Evolutionary conservation across 2,797 vertebrate species (phyloP).

Genomic region (Melopsittacus undulatus): DNA sequence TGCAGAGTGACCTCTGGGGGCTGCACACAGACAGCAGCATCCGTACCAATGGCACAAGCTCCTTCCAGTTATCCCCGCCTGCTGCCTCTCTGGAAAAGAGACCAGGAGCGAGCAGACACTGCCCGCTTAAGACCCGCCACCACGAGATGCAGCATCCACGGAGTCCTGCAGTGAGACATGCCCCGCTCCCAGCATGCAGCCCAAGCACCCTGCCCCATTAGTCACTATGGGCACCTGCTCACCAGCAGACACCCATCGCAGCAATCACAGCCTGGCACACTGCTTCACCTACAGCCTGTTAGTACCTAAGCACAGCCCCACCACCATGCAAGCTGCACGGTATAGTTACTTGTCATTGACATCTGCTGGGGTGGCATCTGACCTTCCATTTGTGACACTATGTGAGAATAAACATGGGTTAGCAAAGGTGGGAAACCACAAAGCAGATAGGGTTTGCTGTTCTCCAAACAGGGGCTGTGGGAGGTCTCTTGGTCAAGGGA

Average conservation of each 20-base stretch:
- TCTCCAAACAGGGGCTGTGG: rapidly evolving
- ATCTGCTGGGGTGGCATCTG: conserved; percentile 84
- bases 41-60: background rate
- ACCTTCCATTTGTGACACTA: conserved; percentile 84
- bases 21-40: background rate
- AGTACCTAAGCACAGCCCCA: conserved; percentile 81
- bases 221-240: background rate
- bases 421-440: conserved; percentile 59
- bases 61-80: rapidly evolving
- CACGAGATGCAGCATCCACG: rapidly evolving
- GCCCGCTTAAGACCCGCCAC: background rate
- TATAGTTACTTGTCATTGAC: conserved; percentile 94
- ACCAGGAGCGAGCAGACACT: background rate
- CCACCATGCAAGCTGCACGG: conserved; percentile 84
- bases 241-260: background rate
- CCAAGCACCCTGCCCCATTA: conserved; percentile 17
- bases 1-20: rapidly evolving
- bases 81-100: background rate
- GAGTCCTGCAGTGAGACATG: background rate
- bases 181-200: conserved; percentile 63
- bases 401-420: conserved; percentile 82
- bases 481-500: background rate
- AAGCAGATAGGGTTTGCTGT: background rate
- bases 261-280: background rate
- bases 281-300: conserved; percentile 28